Base-by-base conservation (phyloP, 1,140 invertebrate genomes). In the Sitodiplosis mosellana region DNA sequence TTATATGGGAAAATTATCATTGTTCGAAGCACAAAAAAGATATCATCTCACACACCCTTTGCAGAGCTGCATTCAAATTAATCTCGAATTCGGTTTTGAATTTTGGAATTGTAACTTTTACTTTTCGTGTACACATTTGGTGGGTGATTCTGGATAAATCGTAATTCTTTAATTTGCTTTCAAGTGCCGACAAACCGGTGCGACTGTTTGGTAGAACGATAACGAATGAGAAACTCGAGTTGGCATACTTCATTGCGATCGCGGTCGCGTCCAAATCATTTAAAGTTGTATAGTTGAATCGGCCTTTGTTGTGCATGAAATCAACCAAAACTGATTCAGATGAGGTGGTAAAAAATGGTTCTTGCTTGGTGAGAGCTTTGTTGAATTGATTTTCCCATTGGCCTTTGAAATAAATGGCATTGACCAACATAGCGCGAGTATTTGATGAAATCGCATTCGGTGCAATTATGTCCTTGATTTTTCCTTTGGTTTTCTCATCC, bases 351-450 rank as follows among this genome's bases (percentile, higher is more conserved):
- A 63, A 60, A 57, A 72, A 73, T 37, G 55, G 47, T 46, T 58
- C 61, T 41, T 64, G 52, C 8, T 43, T 48, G 15, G 69, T 74
- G 41, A 50, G 21, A n/a, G 56, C 47, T 34, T 47, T 22, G 27
- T 63, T 51, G 57, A 74, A 74, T 44, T 54, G 54, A 48, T 65
- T 42, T 34, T 55, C 47, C 72, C 71, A 74, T 45, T 48, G 51
- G 19, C 66, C 83, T 69, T 87, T 89, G 63, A 91, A 92, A 59
- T 89, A 87, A 38, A 91, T 70, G 7, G 84, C 85, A 66, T 90
- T 91, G 1, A 87, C 66, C 1, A 91, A 64, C 5, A 91, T 71
- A 18, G 87, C 48, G 47, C 65, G 71, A 52, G 75, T n/a, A n/a
- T n/a, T n/a, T 78, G 3, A 27, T 10, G 27, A 10, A 3, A 10